Conservation (phyloP, 2,113 vertebrate species). For the Psilopogon haemacephalus region DNA sequence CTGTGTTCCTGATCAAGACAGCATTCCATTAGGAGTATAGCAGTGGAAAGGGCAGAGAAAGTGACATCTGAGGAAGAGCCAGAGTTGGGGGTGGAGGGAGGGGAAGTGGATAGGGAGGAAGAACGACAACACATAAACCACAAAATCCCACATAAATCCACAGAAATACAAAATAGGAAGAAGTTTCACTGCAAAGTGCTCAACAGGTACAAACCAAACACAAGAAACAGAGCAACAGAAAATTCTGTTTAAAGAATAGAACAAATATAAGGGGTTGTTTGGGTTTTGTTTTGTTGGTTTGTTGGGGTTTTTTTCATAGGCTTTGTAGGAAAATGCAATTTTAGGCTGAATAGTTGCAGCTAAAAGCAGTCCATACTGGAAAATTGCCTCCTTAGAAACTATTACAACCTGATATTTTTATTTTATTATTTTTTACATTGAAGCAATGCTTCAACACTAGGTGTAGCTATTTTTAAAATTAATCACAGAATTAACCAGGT, state of each 20-base stretch:
- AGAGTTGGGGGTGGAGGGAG: too few species aligned
- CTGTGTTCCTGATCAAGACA: background rate
- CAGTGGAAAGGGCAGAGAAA: background rate
- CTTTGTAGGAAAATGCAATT: background rate
- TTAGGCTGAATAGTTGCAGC: background rate
- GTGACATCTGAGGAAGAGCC: background rate
- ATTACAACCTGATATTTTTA: background rate
- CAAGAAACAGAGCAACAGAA: background rate
- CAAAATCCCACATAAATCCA: background rate
- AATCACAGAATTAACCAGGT: too few species aligned
- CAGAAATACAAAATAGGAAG: conserved; percentile 24
- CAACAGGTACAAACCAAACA: background rate
- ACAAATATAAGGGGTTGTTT: background rate
- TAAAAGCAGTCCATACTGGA: background rate
- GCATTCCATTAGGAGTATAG: background rate
- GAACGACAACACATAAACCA: background rate
- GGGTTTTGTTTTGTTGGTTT: too few species aligned
- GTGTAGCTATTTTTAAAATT: background rate
- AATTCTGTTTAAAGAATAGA: background rate
- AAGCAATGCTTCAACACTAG: background rate
- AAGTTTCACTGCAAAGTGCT: conserved; percentile 3
- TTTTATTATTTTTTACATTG: background rate
- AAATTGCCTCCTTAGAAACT: background rate
- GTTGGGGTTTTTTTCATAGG: background rate
- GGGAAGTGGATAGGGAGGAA: too few species aligned